Conservation (phyloP, 2,888 invertebrate genomes). For the Mesoligia furuncula region DNA sequence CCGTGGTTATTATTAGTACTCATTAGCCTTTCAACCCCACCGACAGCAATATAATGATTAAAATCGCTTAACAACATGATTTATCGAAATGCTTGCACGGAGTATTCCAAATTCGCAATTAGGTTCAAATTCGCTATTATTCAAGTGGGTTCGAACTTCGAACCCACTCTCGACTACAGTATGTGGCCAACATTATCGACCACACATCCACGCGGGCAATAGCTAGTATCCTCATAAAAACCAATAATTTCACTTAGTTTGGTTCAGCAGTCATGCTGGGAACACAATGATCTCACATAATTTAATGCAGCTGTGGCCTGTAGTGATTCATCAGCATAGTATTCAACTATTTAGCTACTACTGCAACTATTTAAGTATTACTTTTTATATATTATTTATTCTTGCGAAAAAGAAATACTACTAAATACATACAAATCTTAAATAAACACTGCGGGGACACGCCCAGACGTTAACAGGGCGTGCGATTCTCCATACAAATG, state of each 20-base stretch:
- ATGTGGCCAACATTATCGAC: too few relatives aligned
- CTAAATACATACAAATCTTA: background rate
- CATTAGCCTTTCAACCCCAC: too few relatives aligned
- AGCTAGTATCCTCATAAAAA: background rate
- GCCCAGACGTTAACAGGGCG: background rate
- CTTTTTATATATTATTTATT: background rate
- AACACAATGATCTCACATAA: background rate
- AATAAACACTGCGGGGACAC: background rate
- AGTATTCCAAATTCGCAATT: too few relatives aligned
- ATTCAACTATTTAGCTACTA: background rate
- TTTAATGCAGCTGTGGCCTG: conserved; percentile 3
- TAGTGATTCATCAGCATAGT: conserved; percentile 6
- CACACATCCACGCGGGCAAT: background rate
- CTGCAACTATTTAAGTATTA: background rate
- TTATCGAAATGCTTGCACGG: too few relatives aligned
- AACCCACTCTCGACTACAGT: too few relatives aligned
- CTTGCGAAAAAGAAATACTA: background rate
- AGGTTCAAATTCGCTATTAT: too few relatives aligned
- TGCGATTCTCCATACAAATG: too few relatives aligned
- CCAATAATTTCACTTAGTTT: background rate
- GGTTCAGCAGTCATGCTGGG: background rate
- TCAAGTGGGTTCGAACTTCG: too few relatives aligned
- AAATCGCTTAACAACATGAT: too few relatives aligned
- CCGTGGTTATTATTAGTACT: too few relatives aligned
- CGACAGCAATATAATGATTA: too few relatives aligned